Base-by-base conservation (phyloP, 2,113 vertebrate genomes). In the Gobio gobio region DNA sequence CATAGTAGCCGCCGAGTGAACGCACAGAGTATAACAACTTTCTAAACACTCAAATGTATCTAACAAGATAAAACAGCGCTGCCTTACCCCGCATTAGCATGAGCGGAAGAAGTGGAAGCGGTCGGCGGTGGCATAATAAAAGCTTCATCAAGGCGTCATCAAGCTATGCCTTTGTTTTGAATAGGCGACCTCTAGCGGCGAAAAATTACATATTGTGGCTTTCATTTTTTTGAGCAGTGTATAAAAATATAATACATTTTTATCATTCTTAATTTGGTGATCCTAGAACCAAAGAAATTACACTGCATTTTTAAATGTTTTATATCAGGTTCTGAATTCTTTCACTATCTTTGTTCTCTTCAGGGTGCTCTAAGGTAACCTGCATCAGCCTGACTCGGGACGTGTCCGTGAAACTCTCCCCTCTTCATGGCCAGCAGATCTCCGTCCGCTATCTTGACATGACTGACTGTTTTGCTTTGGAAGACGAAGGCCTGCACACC, bases 361-460 rank as follows among this genome's bases (percentile, higher is more conserved):
- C 76, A 97, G 96, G 96, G 45, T 97, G 96, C 89, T 97, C 96
- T 90, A 97, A 97, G 88, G 96, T 97, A 18, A 97, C 96, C 0
- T 97, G 96, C 94, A 97, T 97, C 94, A 97, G 96, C 76, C 49
- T 97, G 92, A 97, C 96, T 3, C 95, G 95, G 0, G 96, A 97
- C 86, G 96, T 95, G 45, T 97, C 96, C 87, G 94, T 97, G 90
- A 96, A 96, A 89, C 94, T 97, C 45, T 97, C 96, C 75, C 96
- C 96, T 40, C 87, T 97, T 80, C 96, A 97, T 0, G 96, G 96
- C 78, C 96, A 97, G 89, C 96, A 97, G 79, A 97, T 97, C 89
- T 97, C 96, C 90, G 96, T 97, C 88, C 96, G 95, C 91, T 97
- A 95, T 93, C 89, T 97, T 93, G 96, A 97, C 93, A 97, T 97